These are phyloP conservation scores for Hemicentrotus pulcherrimus DNA, from an alignment of 35 echinoderm and acorn worm genomes.

Conservation along the genomic window DNA sequence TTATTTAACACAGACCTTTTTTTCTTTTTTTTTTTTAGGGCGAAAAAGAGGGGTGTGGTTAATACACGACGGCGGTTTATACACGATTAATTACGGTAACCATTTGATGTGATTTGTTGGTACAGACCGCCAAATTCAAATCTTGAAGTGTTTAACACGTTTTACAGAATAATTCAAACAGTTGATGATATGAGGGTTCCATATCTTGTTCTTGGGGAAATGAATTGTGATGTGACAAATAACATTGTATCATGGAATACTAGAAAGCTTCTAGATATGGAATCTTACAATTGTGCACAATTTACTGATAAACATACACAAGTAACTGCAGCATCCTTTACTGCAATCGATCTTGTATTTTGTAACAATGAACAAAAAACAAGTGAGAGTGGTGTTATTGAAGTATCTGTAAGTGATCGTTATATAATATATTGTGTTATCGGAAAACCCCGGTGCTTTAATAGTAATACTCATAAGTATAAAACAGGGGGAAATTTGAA, in stretches of 20 bases:
- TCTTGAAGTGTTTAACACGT: neutral
- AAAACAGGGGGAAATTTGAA: neutral
- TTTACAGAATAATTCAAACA: neutral
- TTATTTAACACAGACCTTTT: too few species aligned
- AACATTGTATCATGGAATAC: neutral
- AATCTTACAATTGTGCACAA: neutral
- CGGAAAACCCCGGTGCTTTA: neutral
- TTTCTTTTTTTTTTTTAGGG: too few species aligned
- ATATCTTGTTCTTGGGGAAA: neutral
- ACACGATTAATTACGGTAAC: too few species aligned
- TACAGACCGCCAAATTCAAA: neutral
- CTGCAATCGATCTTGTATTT: neutral
- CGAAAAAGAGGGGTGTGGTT: too few species aligned
- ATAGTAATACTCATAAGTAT: neutral
- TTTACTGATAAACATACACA: too few species aligned
- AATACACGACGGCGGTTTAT: too few species aligned
- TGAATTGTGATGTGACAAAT: slow-evolving; percentile 20
- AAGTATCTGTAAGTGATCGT: neutral
- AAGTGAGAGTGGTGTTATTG: neutral
- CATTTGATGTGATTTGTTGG: too few species aligned
- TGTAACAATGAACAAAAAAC: neutral
- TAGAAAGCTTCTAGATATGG: neutral
- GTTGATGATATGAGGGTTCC: neutral
- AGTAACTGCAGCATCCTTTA: neutral
- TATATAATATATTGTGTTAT: neutral